Percentiles rank a stretch among this genome's conserved stretches.
Evolutionary conservation across 2,113 vertebrate genomes (phyloP).

Genomic region (Hystrix brachyura): DNA sequence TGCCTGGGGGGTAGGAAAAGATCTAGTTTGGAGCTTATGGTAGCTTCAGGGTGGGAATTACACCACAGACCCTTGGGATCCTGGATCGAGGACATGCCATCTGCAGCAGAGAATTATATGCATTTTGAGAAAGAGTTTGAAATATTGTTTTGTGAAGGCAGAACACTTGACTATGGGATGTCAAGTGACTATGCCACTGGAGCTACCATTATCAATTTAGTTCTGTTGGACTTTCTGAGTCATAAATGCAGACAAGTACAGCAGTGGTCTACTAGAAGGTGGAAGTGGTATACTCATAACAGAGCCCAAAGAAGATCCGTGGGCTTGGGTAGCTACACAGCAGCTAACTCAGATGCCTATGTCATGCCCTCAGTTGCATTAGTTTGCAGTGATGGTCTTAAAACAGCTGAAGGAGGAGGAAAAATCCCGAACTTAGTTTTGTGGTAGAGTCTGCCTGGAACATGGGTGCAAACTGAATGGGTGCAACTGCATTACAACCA

Average conservation of each 20-base stretch:
- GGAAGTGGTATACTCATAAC: background rate
- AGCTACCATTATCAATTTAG: background rate
- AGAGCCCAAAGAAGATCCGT: background rate
- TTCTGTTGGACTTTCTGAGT: background rate
- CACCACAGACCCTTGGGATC: background rate
- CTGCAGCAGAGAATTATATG: constrained; percentile 9
- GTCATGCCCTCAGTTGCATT: background rate
- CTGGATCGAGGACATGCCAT: constrained; percentile 48
- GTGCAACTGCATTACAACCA: background rate
- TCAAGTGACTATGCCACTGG: background rate
- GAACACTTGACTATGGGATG: background rate
- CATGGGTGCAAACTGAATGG: background rate
- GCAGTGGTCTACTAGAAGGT: background rate
- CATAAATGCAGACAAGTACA: background rate
- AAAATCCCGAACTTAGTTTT: background rate
- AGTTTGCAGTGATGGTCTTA: background rate
- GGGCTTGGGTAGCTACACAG: background rate
- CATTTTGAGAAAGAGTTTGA: constrained; percentile 15
- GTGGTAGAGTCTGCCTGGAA: background rate
- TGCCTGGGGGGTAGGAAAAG: background rate
- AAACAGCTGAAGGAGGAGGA: background rate
- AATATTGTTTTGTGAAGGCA: background rate
- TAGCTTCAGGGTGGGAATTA: background rate
- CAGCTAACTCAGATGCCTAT: background rate
- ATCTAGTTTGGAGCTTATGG: background rate